Evolutionary conservation across 2,113 vertebrate species (phyloP).

Genomic region (Neodontobutis hainanensis): DNA sequence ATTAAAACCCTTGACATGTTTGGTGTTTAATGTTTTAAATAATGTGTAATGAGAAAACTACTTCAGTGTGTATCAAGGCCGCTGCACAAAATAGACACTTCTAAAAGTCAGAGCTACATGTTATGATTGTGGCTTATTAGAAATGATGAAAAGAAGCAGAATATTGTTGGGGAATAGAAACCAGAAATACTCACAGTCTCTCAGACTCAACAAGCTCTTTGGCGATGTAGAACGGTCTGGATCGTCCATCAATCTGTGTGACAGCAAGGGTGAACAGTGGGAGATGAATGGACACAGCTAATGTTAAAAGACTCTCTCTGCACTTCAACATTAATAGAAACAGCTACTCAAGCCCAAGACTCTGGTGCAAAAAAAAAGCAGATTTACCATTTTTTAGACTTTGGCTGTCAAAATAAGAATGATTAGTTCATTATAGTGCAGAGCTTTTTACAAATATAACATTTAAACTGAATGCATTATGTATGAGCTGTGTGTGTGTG

Average conservation of each 20-base stretch:
- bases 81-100: constrained; percentile 43
- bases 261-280: constrained; percentile 49
- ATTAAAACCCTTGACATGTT: constrained; percentile 21
- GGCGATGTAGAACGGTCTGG: constrained; percentile 87
- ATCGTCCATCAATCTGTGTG: constrained; percentile 88
- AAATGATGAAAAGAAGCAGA: constrained; percentile 24
- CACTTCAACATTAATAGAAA: constrained; percentile 47
- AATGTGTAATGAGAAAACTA: constrained; percentile 37
- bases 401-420: constrained; percentile 76
- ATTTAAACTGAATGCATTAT: constrained; percentile 77
- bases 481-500: constrained; percentile 59
- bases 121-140: constrained; percentile 35
- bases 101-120: neutral
- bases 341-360: constrained; percentile 6
- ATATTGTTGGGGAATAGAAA: neutral
- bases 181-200: constrained; percentile 85
- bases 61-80: constrained; percentile 33
- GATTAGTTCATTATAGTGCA: constrained; percentile 77
- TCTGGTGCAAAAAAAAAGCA: constrained; percentile 21
- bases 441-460: constrained; percentile 61
- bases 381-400: constrained; percentile 30
- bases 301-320: constrained; percentile 62
- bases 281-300: constrained; percentile 64
- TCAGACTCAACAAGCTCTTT: constrained; percentile 92
- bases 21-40: constrained; percentile 44